Evolutionary conservation across 2,797 vertebrate species (phyloP).

Genomic region (Nothura maculosa): DNA sequence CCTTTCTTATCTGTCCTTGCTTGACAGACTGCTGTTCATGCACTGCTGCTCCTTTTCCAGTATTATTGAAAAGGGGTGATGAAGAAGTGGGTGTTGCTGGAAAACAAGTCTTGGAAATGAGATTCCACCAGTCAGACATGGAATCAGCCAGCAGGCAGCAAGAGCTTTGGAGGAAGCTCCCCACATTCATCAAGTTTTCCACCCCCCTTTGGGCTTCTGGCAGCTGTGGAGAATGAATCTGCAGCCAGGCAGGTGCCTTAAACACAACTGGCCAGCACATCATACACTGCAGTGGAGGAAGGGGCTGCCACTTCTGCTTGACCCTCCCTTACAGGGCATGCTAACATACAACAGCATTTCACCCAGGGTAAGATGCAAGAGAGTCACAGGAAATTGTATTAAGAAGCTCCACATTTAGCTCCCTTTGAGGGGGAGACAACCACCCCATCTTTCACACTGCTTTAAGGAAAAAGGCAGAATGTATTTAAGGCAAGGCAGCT

Average conservation of each 20-base stretch:
- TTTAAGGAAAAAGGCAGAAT: neutral
- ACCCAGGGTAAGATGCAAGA: neutral
- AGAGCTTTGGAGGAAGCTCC: neutral
- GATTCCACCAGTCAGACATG: neutral
- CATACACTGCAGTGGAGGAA: neutral
- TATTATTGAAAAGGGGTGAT: neutral
- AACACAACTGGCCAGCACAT: neutral
- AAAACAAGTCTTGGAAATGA: neutral
- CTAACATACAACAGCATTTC: neutral
- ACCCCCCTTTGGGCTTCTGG: neutral
- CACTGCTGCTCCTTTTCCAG: neutral
- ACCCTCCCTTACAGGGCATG: neutral
- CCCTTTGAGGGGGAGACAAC: neutral
- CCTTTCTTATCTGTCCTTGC: neutral
- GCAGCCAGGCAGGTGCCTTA: neutral
- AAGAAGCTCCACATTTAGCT: neutral
- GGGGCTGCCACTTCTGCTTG: neutral
- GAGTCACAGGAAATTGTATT: neutral
- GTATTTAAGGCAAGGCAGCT: neutral
- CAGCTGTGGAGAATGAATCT: neutral
- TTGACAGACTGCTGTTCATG: neutral
- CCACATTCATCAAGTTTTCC: neutral
- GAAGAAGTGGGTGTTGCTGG: fast-evolving
- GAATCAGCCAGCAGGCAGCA: neutral
- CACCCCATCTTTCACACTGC: neutral